A percentile compares a stretch with the other conserved stretches of the same genome.
Evolutionary conservation across 2,888 invertebrate genomes (phyloP).

Genomic region (Andrena haemorrhoa): DNA sequence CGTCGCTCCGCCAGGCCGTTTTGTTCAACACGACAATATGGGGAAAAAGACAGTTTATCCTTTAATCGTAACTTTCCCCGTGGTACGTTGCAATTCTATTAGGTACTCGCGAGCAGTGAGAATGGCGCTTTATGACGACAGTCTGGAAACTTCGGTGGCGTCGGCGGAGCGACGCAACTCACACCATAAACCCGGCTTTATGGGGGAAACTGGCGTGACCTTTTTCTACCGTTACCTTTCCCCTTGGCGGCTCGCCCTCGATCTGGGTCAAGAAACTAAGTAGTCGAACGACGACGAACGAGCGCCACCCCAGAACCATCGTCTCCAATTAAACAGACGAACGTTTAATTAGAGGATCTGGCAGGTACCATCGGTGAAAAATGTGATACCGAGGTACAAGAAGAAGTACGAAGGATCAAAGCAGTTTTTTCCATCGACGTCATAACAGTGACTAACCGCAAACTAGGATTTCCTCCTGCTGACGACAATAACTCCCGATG

Average conservation of each 20-base stretch:
- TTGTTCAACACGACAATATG: background rate
- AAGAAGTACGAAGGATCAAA: background rate
- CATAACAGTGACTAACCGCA: constrained; percentile 1
- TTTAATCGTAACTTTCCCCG: constrained; percentile 66
- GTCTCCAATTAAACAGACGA: too few relatives aligned
- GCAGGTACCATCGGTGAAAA: too few relatives aligned
- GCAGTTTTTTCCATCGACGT: background rate
- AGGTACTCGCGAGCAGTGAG: constrained; percentile 66
- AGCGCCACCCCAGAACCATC: too few relatives aligned
- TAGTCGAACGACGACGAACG: background rate
- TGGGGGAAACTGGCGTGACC: constrained; percentile 61
- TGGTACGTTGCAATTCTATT: constrained; percentile 69
- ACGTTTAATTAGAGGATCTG: too few relatives aligned
- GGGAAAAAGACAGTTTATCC: constrained; percentile 47
- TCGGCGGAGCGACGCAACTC: constrained; percentile 62
- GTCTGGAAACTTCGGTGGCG: constrained; percentile 72
- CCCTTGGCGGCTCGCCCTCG: constrained; percentile 27
- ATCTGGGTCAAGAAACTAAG: constrained; percentile 19
- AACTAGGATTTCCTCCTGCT: constrained; percentile 29
- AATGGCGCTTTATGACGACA: constrained; percentile 72
- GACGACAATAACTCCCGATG: constrained; percentile 55
- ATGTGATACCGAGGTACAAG: too few relatives aligned
- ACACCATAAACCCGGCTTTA: constrained; percentile 69
- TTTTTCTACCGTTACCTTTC: constrained; percentile 48
- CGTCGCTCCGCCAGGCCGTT: background rate